Evolutionary conservation across 2,797 vertebrate species (phyloP), one percentile per base, ranked within the genome.

Genomic region (Sus cebifrons): DNA sequence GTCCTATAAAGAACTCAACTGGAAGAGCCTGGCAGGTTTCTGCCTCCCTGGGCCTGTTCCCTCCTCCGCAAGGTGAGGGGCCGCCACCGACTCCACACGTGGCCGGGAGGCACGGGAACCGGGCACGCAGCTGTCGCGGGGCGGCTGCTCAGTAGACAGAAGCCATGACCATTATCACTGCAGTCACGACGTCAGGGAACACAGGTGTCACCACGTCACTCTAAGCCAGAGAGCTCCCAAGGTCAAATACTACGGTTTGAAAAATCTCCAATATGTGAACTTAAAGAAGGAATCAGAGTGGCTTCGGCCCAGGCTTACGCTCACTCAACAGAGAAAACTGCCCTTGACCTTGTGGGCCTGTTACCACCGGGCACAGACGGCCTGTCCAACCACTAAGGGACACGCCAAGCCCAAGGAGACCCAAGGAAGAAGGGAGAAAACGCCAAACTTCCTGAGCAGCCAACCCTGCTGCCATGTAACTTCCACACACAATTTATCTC

Each of bases 391-490:
- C 40, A 82, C 70, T 84, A 60, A 85, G 25, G 40, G 27, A 40
- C 36, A 40, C 21, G 75, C 25, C n/a, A 89, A 56, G 58, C 40
- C 77, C 32, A 58, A 54, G 49, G 27, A 85, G 49, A 49, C 49
- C 18, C 70, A 89, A 84, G 62, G 10, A 77, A 54, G 78, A 85
- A 77, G 70, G 68, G 11, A 77, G 9, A 2, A 13, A 68, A 60
- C 58, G 40, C 17, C 20, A 77, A 92, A 79, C 65, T 65, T 86
- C 70, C 88, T 40, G 29, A 92, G 89, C 18, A 89, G 74, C 68
- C 73, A 58, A 54, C 12, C 56, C 18, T 2, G 25, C 58, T 29
- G 2, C 9, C 86, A 32, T 18, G 29, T 15, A 29, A 23, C 82
- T 54, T 56, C 25, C 75, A 81, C 3, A 18, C 13, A 40, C 5